Conservation (phyloP, 2,888 invertebrate genomes). For the Gymnoscelis rufifasciata region DNA sequence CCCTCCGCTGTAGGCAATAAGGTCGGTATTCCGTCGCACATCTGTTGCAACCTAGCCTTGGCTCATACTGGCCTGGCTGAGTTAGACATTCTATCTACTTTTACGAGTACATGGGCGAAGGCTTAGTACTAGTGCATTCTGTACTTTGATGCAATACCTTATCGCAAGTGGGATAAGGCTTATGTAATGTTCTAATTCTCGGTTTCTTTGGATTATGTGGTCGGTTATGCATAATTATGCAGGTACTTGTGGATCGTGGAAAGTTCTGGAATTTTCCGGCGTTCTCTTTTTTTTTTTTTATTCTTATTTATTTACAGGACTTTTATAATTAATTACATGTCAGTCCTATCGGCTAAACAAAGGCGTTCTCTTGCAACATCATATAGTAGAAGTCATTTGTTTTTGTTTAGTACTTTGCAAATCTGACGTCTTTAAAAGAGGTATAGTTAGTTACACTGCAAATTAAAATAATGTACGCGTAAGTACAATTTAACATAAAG, state of each 20-base stretch:
- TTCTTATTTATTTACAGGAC: too few species aligned
- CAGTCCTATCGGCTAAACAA: too few species aligned
- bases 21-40: slow-evolving; percentile 42
- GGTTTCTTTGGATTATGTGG: slow-evolving; percentile 51
- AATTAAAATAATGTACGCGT: too few species aligned
- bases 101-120: slow-evolving; percentile 75
- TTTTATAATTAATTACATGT: too few species aligned
- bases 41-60: slow-evolving; percentile 69
- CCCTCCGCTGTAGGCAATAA: slow-evolving; percentile 35
- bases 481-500: too few species aligned
- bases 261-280: not conserved
- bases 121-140: slow-evolving; percentile 59
- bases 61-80: slow-evolving; percentile 78
- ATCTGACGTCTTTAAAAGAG: too few species aligned
- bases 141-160: slow-evolving; percentile 52
- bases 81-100: slow-evolving; percentile 80
- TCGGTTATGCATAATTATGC: slow-evolving; percentile 1
- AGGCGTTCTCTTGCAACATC: too few species aligned
- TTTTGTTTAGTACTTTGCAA: too few species aligned
- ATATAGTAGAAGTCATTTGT: too few species aligned
- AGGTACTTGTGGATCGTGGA: slow-evolving; percentile 1
- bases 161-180: slow-evolving; percentile 42
- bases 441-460: too few species aligned
- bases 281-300: too few species aligned
- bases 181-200: slow-evolving; percentile 56